Conservation (phyloP, 2,113 vertebrate species). For the Gnathonemus longibarbis region DNA sequence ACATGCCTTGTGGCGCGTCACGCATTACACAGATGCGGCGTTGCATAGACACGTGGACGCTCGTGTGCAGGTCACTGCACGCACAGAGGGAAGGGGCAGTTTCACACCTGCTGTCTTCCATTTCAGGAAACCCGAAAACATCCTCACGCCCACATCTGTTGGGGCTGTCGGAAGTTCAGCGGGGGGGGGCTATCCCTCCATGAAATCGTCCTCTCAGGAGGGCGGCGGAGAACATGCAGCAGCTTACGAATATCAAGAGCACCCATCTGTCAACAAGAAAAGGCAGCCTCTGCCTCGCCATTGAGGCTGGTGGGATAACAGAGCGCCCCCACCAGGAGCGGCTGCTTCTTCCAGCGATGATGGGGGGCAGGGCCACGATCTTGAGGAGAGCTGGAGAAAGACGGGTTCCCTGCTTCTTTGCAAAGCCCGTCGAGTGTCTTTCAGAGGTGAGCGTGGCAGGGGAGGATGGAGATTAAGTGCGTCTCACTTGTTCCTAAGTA, state of each 20-base stretch:
- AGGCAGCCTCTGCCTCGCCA: not conserved
- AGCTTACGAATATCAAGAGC: not conserved
- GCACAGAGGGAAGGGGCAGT: not conserved
- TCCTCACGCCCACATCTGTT: not conserved
- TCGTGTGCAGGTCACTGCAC: not conserved
- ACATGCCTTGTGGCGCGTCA: not conserved
- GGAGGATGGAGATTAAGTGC: conserved; percentile 1
- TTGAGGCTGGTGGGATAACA: not conserved
- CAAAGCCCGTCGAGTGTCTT: not conserved
- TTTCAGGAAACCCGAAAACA: not conserved
- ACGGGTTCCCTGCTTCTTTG: not conserved
- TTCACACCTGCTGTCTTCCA: not conserved
- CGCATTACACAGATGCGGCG: not conserved
- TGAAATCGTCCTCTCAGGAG: not conserved
- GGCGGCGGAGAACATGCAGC: not conserved
- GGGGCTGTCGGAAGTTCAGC: not conserved
- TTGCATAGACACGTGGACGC: not conserved
- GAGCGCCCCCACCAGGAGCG: not conserved
- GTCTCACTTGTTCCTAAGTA: conserved; percentile 14
- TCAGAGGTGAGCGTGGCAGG: not conserved
- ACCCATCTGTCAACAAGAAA: not conserved
- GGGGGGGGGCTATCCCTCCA: not conserved
- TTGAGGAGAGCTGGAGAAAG: not conserved
- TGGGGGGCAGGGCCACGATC: not conserved
- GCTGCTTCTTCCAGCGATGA: not conserved